Evolutionary conservation across 1,140 invertebrate species (phyloP).

Genomic region (Archegozetes longisetosus): DNA sequence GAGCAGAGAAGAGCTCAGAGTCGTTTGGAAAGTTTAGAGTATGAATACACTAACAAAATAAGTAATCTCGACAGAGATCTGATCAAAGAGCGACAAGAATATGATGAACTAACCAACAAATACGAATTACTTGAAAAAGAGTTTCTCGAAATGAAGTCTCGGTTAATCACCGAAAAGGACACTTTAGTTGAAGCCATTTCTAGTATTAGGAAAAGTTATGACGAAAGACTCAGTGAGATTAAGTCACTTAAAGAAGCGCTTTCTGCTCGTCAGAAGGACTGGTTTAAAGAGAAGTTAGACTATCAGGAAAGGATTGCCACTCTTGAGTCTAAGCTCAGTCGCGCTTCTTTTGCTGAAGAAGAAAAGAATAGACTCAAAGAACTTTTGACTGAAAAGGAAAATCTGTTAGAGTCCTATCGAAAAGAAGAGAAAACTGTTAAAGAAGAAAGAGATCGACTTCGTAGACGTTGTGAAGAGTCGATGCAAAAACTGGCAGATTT

Average conservation of each 20-base stretch:
- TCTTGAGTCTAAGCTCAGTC: constrained; percentile 25
- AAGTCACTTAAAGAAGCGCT: constrained; percentile 44
- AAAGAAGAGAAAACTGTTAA: constrained; percentile 50
- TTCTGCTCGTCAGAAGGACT: constrained; percentile 42
- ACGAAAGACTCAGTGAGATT: constrained; percentile 43
- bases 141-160: constrained; percentile 55
- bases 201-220: constrained; percentile 38
- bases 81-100: constrained; percentile 36
- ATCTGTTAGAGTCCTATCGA: constrained; percentile 51
- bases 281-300: constrained; percentile 53
- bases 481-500: constrained; percentile 64
- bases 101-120: constrained; percentile 57
- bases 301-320: constrained; percentile 42
- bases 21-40: constrained; percentile 14
- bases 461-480: constrained; percentile 56
- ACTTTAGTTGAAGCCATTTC: constrained; percentile 32
- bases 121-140: constrained; percentile 68
- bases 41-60: constrained; percentile 18
- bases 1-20: constrained; percentile 21
- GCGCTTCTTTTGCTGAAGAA: constrained; percentile 33
- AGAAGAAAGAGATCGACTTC: constrained; percentile 48
- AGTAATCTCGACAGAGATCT: constrained; percentile 14
- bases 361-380: constrained; percentile 48
- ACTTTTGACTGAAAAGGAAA: constrained; percentile 50
- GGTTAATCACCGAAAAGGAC: constrained; percentile 58